A percentile compares a stretch with the other conserved stretches of the same genome.
phyloP scores from a whole-genome alignment of 2,797 vertebrate genomes.

The Naso thynnoides region DNA sequence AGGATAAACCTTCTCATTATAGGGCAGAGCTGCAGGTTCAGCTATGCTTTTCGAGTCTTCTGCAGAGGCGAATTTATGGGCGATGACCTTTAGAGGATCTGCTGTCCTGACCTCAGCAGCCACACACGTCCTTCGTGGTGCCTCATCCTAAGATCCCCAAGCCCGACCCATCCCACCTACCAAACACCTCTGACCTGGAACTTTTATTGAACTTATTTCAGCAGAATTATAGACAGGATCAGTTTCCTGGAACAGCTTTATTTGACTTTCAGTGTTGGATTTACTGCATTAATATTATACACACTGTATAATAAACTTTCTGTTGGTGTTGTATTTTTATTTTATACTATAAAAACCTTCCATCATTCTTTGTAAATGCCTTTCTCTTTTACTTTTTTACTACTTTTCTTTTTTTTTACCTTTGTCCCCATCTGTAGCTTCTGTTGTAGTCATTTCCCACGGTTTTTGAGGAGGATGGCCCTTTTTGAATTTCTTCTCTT shows the following conservation, averaged over 20 bases:
- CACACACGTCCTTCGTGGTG: neutral
- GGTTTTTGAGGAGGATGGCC: neutral
- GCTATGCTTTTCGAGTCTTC: neutral
- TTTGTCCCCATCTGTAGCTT: neutral
- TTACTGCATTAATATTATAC: neutral
- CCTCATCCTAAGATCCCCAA: neutral
- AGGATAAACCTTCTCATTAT: neutral
- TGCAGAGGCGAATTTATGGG: neutral
- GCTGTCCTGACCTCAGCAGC: neutral
- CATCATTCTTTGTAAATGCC: too few species aligned
- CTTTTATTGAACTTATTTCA: neutral
- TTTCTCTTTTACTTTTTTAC: neutral
- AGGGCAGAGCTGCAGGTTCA: neutral
- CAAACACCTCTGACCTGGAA: neutral
- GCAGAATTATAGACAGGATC: neutral
- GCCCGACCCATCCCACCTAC: neutral
- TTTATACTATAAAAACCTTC: neutral
- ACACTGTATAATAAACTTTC: neutral
- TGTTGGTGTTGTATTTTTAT: neutral
- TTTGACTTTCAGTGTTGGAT: neutral
- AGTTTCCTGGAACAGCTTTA: neutral
- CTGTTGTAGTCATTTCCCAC: neutral
- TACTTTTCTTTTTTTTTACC: too few species aligned
- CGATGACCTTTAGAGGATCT: neutral
- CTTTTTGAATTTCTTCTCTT: constrained; percentile 1